Evolutionary conservation across 2,113 vertebrate genomes (phyloP).

Genomic region (Chiloscyllium plagiosum): DNA sequence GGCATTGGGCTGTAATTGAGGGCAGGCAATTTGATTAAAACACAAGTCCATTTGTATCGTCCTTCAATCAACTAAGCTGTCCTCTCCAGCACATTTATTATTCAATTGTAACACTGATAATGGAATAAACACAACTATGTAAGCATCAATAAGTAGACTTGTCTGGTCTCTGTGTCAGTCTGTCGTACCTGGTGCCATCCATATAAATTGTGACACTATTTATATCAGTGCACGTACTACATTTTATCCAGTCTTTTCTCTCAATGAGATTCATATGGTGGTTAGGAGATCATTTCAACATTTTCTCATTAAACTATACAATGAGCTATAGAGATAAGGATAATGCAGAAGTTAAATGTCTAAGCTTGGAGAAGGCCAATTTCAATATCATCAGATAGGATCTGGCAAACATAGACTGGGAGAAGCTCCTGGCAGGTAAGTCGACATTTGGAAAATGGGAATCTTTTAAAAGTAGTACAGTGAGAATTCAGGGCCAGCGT

Average conservation of each 20-base stretch:
- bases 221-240: background rate
- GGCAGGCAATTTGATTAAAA: constrained; percentile 6
- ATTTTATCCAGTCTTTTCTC: background rate
- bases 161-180: background rate
- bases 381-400: too few species aligned
- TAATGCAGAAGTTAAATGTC: too few species aligned
- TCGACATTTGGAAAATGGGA: too few species aligned
- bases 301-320: background rate
- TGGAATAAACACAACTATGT: background rate
- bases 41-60: background rate
- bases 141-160: background rate
- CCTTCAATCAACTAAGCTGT: background rate
- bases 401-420: too few species aligned
- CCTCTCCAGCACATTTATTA: background rate
- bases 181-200: background rate
- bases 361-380: too few species aligned
- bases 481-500: too few species aligned
- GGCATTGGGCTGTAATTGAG: background rate
- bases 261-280: background rate
- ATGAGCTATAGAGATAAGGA: background rate
- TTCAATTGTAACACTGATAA: background rate
- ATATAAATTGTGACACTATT: background rate
- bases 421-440: too few species aligned
- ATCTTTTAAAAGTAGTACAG: too few species aligned
- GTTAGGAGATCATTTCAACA: background rate